Evolutionary conservation across 2,113 vertebrate species (phyloP).

Genomic region (Spilogale gracilis): DNA sequence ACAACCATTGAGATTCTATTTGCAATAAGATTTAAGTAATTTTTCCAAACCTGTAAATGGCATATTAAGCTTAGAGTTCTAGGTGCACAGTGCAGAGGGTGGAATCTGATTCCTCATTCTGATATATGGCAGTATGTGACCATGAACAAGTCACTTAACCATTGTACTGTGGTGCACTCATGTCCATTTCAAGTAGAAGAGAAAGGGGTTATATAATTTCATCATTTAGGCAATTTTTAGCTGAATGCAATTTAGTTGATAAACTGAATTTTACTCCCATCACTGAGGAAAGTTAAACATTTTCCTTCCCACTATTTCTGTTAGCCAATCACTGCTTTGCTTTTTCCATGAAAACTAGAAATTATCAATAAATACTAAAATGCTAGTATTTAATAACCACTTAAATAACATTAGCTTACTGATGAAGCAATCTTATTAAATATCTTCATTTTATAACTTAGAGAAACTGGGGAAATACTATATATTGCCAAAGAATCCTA

Average conservation of each 20-base stretch:
- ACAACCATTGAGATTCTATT: neutral
- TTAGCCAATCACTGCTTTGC: neutral
- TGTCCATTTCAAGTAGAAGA: neutral
- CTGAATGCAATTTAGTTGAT: neutral
- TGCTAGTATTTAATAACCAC: neutral
- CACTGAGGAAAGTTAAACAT: neutral
- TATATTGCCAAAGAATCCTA: neutral
- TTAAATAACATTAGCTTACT: neutral
- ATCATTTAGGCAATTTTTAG: neutral
- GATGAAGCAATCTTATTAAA: neutral
- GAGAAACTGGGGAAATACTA: neutral
- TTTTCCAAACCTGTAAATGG: neutral
- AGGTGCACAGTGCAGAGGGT: neutral
- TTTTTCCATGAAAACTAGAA: neutral
- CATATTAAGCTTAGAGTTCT: neutral
- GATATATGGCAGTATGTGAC: neutral
- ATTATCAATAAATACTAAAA: neutral
- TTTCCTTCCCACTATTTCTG: neutral
- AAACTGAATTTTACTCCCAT: neutral
- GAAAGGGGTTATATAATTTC: neutral
- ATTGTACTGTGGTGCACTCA: neutral
- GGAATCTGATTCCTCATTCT: neutral
- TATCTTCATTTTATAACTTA: neutral
- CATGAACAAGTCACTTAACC: neutral
- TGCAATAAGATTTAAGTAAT: neutral